phyloP scores from a whole-genome alignment of 2,113 vertebrate genomes.

The Oryzias woworae region DNA sequence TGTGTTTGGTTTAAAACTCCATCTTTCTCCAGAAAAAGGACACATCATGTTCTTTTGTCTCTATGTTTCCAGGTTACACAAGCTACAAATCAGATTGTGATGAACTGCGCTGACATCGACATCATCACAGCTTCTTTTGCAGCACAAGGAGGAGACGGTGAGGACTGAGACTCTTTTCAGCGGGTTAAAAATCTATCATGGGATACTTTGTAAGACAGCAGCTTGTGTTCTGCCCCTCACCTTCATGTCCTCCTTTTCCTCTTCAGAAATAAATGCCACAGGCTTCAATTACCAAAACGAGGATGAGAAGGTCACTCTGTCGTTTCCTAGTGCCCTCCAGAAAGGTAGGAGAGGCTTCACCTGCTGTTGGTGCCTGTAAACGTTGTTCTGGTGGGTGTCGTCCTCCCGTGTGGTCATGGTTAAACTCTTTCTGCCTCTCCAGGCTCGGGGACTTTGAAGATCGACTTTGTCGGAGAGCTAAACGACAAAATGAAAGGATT shows the following conservation, averaged over 20 bases:
- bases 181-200: background rate
- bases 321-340: conserved; percentile 91
- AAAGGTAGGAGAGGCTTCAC: conserved; percentile 78
- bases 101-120: conserved; percentile 99
- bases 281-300: conserved; percentile 99
- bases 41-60: conserved; percentile 17
- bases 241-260: background rate
- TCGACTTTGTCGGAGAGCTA: conserved; percentile 96
- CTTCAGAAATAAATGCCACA: conserved; percentile 92
- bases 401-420: background rate
- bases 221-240: background rate
- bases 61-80: conserved; percentile 86
- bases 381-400: background rate
- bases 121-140: conserved; percentile 97
- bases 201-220: background rate
- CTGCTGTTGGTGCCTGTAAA: background rate
- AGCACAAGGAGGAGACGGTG: conserved; percentile 93
- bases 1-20: too few relatives aligned
- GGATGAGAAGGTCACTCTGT: conserved; percentile 98
- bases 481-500: conserved; percentile 99
- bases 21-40: too few relatives aligned
- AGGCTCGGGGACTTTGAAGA: conserved; percentile 92
- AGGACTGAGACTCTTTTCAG: conserved; percentile 34
- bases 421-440: conserved; percentile 27
- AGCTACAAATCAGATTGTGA: conserved; percentile 97